phyloP scores from a whole-genome alignment of 2,888 invertebrate genomes.

The Meghimatium bilineatum region DNA sequence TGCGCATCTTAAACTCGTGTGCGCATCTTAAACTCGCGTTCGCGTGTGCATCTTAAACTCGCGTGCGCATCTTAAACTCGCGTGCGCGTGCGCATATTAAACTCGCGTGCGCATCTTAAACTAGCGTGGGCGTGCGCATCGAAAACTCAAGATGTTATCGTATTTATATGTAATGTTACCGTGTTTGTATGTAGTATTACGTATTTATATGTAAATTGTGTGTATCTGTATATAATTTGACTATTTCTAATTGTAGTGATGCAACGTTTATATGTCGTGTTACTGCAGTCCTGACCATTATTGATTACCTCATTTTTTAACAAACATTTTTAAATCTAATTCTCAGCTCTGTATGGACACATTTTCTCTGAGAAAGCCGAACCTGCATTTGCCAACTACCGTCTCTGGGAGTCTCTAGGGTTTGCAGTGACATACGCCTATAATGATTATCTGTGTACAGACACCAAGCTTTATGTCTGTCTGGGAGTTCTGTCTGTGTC shows the following conservation, averaged over 20 bases:
- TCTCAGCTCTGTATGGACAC: conserved; percentile 85
- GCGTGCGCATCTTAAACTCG: too few relatives aligned
- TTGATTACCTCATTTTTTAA: too few relatives aligned
- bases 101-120: too few relatives aligned
- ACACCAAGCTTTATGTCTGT: conserved; percentile 84
- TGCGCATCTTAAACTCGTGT: too few relatives aligned
- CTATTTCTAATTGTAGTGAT: not conserved
- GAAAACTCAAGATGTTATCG: too few relatives aligned
- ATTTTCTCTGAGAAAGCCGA: conserved; percentile 90
- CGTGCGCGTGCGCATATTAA: too few relatives aligned
- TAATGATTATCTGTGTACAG: conserved; percentile 86
- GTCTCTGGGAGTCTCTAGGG: conserved; percentile 93
- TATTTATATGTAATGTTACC: too few relatives aligned
- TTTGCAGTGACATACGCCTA: conserved; percentile 90
- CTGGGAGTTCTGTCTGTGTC: conserved; percentile 84
- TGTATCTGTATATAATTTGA: not conserved
- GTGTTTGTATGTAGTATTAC: not conserved
- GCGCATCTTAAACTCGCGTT: too few relatives aligned
- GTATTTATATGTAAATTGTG: not conserved
- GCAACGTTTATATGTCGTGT: too few relatives aligned
- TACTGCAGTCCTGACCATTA: too few relatives aligned
- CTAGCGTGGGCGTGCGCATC: too few relatives aligned
- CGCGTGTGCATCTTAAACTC: too few relatives aligned
- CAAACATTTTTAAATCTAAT: not conserved
- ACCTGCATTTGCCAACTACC: conserved; percentile 93